Percentiles rank a stretch among this genome's conserved stretches.
phyloP scores from a whole-genome alignment of 2,113 vertebrate species.

The Seriola quinqueradiata region DNA sequence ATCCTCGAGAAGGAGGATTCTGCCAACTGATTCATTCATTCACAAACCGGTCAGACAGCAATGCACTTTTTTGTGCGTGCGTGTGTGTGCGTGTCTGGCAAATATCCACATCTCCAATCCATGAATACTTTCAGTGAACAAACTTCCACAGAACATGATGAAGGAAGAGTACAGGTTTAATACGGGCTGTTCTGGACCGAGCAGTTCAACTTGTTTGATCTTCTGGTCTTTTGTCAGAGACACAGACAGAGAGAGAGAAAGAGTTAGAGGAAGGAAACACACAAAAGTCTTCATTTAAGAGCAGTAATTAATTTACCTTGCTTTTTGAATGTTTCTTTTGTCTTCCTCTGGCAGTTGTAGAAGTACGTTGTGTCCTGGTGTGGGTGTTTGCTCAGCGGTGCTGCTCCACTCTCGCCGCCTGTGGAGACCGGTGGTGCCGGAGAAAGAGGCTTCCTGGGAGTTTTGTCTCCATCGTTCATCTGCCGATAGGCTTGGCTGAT shows the following conservation, averaged over 20 bases:
- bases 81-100: too few species aligned
- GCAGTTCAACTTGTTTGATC: slow-evolving; percentile 29
- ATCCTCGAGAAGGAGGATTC: neutral
- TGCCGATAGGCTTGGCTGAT: slow-evolving; percentile 70
- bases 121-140: too few species aligned
- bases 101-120: too few species aligned
- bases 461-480: slow-evolving; percentile 67
- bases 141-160: neutral
- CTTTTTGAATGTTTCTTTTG: neutral
- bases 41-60: slow-evolving; percentile 44
- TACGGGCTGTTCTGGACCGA: neutral
- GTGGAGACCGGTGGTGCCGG: slow-evolving; percentile 2
- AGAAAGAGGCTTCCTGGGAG: slow-evolving; percentile 21
- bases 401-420: neutral
- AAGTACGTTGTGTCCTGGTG: neutral
- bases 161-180: neutral
- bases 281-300: too few species aligned
- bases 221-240: neutral
- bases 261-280: neutral
- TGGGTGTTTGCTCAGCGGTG: too few species aligned
- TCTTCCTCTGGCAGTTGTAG: neutral
- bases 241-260: neutral
- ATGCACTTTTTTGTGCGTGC: neutral
- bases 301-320: slow-evolving; percentile 34
- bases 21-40: slow-evolving; percentile 51